phyloP scores from a whole-genome alignment of 35 echinoderm and acorn worm species.

The Holothuria glaberrima region DNA sequence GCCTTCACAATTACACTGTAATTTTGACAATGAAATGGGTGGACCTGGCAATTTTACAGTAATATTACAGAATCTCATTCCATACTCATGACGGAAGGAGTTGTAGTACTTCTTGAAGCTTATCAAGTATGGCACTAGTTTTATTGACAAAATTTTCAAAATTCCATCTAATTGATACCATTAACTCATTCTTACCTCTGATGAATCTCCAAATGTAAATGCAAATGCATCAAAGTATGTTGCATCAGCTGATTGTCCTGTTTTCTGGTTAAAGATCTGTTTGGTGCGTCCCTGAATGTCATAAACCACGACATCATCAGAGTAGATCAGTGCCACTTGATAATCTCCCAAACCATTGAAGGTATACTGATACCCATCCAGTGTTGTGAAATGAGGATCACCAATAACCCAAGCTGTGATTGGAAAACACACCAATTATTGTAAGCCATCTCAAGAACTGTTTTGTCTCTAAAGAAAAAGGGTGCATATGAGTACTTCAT shows the following conservation, averaged over 20 bases:
- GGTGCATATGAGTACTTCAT: no score
- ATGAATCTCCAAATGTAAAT: neutral
- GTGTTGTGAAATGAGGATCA: slow-evolving; percentile 67
- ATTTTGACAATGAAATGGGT: no score
- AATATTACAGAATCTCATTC: no score
- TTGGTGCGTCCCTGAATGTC: slow-evolving; percentile 54
- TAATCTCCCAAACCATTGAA: slow-evolving; percentile 76
- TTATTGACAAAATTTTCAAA: no score
- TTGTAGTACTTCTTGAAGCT: no score
- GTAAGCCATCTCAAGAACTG: no score
- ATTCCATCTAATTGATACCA: no score
- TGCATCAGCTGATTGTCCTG: neutral
- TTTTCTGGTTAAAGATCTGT: neutral
- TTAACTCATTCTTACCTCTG: neutral
- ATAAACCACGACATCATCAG: neutral
- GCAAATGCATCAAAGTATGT: slow-evolving; percentile 24
- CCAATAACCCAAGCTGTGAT: slow-evolving; percentile 40
- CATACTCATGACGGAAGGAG: no score
- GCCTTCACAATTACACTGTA: no score
- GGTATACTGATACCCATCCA: slow-evolving; percentile 43
- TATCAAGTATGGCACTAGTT: no score
- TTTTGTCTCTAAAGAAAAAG: no score
- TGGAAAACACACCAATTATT: neutral
- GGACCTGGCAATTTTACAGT: no score
- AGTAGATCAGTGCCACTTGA: slow-evolving; percentile 1